phyloP scores from a whole-genome alignment of 2,888 invertebrate species.

The Melipona bicolor region DNA sequence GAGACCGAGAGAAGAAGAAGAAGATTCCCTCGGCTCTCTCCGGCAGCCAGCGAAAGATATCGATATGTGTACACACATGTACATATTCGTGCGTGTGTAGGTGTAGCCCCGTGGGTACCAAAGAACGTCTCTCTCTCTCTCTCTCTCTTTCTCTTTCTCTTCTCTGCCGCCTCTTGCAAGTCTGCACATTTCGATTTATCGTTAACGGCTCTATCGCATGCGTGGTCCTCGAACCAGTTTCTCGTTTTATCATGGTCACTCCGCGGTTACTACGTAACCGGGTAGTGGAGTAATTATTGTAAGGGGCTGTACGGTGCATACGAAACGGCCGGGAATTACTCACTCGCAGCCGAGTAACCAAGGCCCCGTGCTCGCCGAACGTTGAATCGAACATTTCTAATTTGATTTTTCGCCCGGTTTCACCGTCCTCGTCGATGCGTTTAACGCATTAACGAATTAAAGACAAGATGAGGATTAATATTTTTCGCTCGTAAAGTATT shows the following conservation, averaged over 20 bases:
- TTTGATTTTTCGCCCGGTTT: not conserved
- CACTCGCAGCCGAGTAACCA: slow-evolving; percentile 26
- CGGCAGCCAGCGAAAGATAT: slow-evolving; percentile 58
- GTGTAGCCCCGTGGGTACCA: slow-evolving; percentile 41
- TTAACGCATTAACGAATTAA: slow-evolving; percentile 9
- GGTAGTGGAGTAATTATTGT: slow-evolving; percentile 75
- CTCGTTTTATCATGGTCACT: slow-evolving; percentile 76
- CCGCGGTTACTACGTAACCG: slow-evolving; percentile 69
- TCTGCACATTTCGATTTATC: slow-evolving; percentile 82
- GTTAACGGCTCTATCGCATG: slow-evolving; percentile 83
- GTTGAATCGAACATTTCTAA: slow-evolving; percentile 32
- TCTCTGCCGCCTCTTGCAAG: slow-evolving; percentile 28
- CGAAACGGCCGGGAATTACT: slow-evolving; percentile 45
- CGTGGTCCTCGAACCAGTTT: slow-evolving; percentile 76
- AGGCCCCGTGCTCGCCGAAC: slow-evolving; percentile 18
- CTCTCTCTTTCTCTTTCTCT: not conserved
- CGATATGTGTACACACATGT: slow-evolving; percentile 39
- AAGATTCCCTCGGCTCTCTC: not conserved
- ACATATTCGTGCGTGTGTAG: slow-evolving; percentile 30
- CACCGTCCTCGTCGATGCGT: not conserved
- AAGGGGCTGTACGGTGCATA: slow-evolving; percentile 30
- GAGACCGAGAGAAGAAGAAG: not conserved
- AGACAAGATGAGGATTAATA: not conserved
- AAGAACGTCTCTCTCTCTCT: not conserved
- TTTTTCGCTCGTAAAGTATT: not conserved